Evolutionary conservation across 1,140 invertebrate species (phyloP).

Genomic region (Polypedilum vanderplanki): DNA sequence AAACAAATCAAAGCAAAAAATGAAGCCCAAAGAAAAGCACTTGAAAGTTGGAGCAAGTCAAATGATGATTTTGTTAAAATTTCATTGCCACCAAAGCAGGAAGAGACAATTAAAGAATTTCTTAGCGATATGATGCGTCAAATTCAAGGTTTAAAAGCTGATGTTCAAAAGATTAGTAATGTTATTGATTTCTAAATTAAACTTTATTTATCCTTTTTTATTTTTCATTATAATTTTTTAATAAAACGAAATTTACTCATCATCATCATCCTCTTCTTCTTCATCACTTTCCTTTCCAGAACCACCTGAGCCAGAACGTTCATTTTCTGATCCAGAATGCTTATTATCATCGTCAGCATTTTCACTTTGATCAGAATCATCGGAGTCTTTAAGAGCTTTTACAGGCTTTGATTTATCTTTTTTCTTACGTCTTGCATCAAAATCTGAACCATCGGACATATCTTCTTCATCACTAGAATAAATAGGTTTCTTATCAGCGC

Average conservation of each 20-base stretch:
- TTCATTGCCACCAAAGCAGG: slow-evolving; percentile 38
- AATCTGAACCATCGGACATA: slow-evolving; percentile 74
- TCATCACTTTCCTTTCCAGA: slow-evolving; percentile 9
- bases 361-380: slow-evolving; percentile 46
- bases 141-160: not conserved
- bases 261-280: not conserved
- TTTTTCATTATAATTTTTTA: too few species aligned
- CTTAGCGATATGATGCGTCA: slow-evolving; percentile 35
- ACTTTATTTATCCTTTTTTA: not conserved
- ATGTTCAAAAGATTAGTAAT: slow-evolving; percentile 27
- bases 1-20: slow-evolving; percentile 36
- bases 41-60: slow-evolving; percentile 35
- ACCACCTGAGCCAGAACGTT: not conserved
- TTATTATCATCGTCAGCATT: slow-evolving; percentile 38
- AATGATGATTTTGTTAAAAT: slow-evolving; percentile 32
- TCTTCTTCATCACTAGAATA: slow-evolving; percentile 90
- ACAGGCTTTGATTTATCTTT: slow-evolving; percentile 70
- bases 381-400: slow-evolving; percentile 71
- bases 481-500: slow-evolving; percentile 57
- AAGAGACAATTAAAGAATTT: slow-evolving; percentile 40
- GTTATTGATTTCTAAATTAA: slow-evolving; percentile 29
- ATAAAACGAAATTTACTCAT: not conserved
- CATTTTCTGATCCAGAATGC: slow-evolving; percentile 7
- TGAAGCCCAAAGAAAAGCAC: slow-evolving; percentile 38
- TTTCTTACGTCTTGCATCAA: slow-evolving; percentile 69